Evolutionary conservation across 2,888 invertebrate species (phyloP), one percentile per base, ranked within the genome.

Genomic region (Lasioglossum pauxillum): DNA sequence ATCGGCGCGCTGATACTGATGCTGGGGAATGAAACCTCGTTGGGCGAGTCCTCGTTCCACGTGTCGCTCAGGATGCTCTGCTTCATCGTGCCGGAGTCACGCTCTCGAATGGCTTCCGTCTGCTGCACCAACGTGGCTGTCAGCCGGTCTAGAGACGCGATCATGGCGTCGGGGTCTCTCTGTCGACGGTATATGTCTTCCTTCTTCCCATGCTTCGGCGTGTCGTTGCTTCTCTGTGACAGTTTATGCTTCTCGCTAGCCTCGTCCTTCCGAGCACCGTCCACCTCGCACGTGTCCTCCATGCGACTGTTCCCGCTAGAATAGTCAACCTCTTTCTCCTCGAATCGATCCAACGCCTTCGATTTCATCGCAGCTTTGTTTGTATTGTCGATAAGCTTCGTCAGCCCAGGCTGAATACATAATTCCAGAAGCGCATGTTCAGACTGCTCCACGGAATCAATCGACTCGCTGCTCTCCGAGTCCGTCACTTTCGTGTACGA

Each of bases 21-120:
- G 76, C 97, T 98, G 0, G 98, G 98, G 94, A 98, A 98, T 0
- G 98, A 97, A 53, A 97, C 96, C 93, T 98, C 98, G 94, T 98
- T 97, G 0, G 97, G 97, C 0, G 97, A 97, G 94, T 98, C 97
- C 80, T 98, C 98, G 92, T 97, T 98, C 98, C 98, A 98, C 0
- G 98, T 98, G 93, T 97, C 97, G 31, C 96, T 96, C 0, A 94
- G 87, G 41, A 93, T 90, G 91, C 96, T 94, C 87, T 96, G 93
- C 74, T 95, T 95, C 95, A 95, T 94, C 19, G 93, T 85, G 19
- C 88, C 89, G 0, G 93, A 93, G 49, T 95, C 94, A 12, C 96
- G 94, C 92, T 96, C 95, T 1, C 96, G 96, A 88, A 97, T 95
- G 84, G 97, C 97, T 87, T 97, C 96, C 0, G 97, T 97, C 75